Conservation (phyloP, 2,888 invertebrate species). For the Melanostoma scalare region DNA sequence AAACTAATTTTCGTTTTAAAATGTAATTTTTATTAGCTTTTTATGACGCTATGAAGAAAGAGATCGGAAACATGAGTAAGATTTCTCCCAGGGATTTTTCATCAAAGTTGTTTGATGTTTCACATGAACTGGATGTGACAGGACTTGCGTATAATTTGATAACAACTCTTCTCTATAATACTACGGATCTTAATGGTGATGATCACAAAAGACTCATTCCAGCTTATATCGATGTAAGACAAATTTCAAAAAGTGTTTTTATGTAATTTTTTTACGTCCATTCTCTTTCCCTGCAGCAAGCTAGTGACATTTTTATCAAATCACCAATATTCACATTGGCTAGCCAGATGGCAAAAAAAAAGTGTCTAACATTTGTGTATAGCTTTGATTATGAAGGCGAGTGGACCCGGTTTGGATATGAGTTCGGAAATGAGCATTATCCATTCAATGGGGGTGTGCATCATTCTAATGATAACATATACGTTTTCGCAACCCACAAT, state of each 20-base stretch:
- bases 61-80: slow-evolving; percentile 71
- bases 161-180: slow-evolving; percentile 80
- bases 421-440: slow-evolving; percentile 80
- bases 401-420: slow-evolving; percentile 82
- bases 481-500: slow-evolving; percentile 82
- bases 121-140: slow-evolving; percentile 72
- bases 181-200: slow-evolving; percentile 78
- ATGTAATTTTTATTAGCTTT: slow-evolving; percentile 54
- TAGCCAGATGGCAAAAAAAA: slow-evolving; percentile 75
- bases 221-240: slow-evolving; percentile 83
- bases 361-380: slow-evolving; percentile 82
- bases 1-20: not conserved
- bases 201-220: slow-evolving; percentile 82
- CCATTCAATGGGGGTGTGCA: slow-evolving; percentile 83
- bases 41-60: slow-evolving; percentile 72
- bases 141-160: slow-evolving; percentile 79
- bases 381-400: slow-evolving; percentile 83
- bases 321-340: slow-evolving; percentile 81
- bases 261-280: not conserved
- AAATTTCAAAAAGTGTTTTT: not conserved
- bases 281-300: slow-evolving; percentile 72
- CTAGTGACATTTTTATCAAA: slow-evolving; percentile 80
- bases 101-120: slow-evolving; percentile 43
- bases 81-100: slow-evolving; percentile 57
- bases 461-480: slow-evolving; percentile 85